phyloP scores from a whole-genome alignment of 2,888 invertebrate genomes.

The Venusia cambrica region DNA sequence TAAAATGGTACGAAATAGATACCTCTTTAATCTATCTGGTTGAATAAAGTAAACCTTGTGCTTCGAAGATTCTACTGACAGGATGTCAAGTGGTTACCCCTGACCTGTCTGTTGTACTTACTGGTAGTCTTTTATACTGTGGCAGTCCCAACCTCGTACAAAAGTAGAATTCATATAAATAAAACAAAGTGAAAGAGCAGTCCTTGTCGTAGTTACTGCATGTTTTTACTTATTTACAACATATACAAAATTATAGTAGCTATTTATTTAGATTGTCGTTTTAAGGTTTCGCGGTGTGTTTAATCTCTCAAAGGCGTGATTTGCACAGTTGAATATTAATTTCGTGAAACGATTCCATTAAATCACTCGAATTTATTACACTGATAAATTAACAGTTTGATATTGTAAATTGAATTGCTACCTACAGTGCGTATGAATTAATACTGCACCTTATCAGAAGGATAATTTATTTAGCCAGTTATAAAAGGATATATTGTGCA shows the following conservation, averaged over 20 bases:
- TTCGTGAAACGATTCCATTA: conserved; percentile 8
- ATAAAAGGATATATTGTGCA: background rate
- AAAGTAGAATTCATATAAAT: background rate
- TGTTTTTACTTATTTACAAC: conserved; percentile 7
- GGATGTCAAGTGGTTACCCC: conserved; percentile 15
- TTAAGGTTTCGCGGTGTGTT: conserved; percentile 5
- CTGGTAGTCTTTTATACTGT: conserved; percentile 10
- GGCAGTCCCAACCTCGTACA: background rate
- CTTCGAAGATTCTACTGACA: conserved; percentile 7
- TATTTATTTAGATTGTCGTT: conserved; percentile 8
- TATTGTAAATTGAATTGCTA: conserved; percentile 2
- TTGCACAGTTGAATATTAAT: conserved; percentile 34
- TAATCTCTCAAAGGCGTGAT: conserved; percentile 12
- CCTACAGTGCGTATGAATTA: conserved; percentile 2
- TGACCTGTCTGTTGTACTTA: conserved; percentile 16
- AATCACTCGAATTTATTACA: conserved; percentile 7
- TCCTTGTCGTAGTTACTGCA: conserved; percentile 22
- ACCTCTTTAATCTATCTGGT: no score
- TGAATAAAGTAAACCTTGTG: no score
- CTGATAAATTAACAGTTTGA: background rate
- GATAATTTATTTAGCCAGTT: conserved; percentile 2
- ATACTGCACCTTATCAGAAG: no score
- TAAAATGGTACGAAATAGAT: no score
- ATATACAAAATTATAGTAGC: conserved; percentile 2
- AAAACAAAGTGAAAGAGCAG: background rate